Evolutionary conservation across 2,797 vertebrate species (phyloP).

Genomic region (Rhinogobio ventralis): DNA sequence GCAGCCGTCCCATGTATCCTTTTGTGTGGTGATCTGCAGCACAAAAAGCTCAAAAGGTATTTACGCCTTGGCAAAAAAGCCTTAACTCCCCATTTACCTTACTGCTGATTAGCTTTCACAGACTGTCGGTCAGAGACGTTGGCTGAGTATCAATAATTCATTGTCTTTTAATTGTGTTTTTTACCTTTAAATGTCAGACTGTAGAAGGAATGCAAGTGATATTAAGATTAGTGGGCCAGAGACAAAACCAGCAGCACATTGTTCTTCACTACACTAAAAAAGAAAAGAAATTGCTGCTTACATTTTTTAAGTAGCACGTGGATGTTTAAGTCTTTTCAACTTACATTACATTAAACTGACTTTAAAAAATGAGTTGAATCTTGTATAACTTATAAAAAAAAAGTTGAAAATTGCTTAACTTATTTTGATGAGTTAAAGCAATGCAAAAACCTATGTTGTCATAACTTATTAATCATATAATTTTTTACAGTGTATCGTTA

Average conservation of each 20-base stretch:
- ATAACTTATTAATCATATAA: too few relatives aligned
- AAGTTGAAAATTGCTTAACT: too few relatives aligned
- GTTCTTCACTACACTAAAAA: background rate
- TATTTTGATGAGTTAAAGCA: too few relatives aligned
- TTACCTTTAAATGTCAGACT: constrained; percentile 66
- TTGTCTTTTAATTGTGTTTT: constrained; percentile 66
- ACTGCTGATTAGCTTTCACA: constrained; percentile 56
- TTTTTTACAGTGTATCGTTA: too few relatives aligned
- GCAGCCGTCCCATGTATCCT: background rate
- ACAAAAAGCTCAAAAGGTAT: background rate
- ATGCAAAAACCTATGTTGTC: too few relatives aligned
- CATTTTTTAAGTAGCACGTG: too few relatives aligned
- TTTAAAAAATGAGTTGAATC: too few relatives aligned
- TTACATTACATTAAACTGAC: too few relatives aligned
- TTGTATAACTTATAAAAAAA: too few relatives aligned
- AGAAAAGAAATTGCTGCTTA: too few relatives aligned
- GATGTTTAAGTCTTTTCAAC: too few relatives aligned
- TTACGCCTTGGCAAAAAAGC: background rate
- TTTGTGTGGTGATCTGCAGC: constrained; percentile 6
- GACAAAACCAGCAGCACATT: background rate
- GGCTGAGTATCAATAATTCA: constrained; percentile 65
- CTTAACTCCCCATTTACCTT: constrained; percentile 24
- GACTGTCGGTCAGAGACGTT: constrained; percentile 61
- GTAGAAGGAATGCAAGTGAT: constrained; percentile 50
- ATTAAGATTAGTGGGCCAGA: constrained; percentile 46